Evolutionary conservation across 2,797 vertebrate species (phyloP), one percentile per base, ranked within the genome.

Genomic region (Salarias fasciatus): DNA sequence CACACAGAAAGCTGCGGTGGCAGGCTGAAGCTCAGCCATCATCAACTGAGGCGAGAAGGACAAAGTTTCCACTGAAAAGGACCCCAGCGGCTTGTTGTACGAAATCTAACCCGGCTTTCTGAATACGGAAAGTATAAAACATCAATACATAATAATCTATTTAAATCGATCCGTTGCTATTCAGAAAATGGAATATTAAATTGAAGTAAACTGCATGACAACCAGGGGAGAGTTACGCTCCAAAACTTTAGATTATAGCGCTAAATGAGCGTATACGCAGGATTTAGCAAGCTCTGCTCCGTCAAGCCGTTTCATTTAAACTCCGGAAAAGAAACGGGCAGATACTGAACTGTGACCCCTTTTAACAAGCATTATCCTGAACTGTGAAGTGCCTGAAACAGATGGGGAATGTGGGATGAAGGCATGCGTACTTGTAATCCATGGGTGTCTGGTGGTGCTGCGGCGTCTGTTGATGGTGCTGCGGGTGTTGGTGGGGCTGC

Each of bases 381-480:
- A 63, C 51, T 14, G 29, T 59, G 35, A 57, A 9, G 3, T 8
- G 24, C 29, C 36, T 30, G 33, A 46, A 55, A 29, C 2, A 1
- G 18, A 18, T 33, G 12, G 71, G 47, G 15, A 47, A 38, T 55
- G 38, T 4, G 30, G 54, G 7, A 45, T 2, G 10, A 11, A 30
- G 12, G 8, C 11, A 10, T 18, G 30, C 94, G 51, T 96, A 99
- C 97, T 99, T 99, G 94, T 99, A 99, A 89, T 99, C 97, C 62
- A 99, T 93, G 13, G 96, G 91, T 61, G 96, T 92, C 86, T 97
- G 97, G 85, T 97, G 92, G 63, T 93, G 92, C 78, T 93, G 93
- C 33, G 92, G 93, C 48, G 93, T 89, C 84, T 91, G 92, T 60
- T 89, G 87, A 57, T 92, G 93, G 64, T 91, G 92, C 53, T 91